A percentile compares a stretch with the other conserved stretches of the same genome.
Conservation (phyloP, 2,797 vertebrate genomes). For the Hypotaenidia philippensis region DNA sequence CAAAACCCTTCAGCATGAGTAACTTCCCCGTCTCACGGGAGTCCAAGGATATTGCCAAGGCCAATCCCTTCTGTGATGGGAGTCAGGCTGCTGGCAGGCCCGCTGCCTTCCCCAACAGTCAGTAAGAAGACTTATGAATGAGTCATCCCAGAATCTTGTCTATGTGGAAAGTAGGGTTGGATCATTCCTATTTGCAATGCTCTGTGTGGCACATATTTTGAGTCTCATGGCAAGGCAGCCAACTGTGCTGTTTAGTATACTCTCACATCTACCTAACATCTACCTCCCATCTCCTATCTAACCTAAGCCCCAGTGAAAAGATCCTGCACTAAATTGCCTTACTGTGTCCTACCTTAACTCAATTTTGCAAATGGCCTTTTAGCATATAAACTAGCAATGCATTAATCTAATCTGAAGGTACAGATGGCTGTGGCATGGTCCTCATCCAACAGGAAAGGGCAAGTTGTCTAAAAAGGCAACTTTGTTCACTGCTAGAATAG, state of each 20-base stretch:
- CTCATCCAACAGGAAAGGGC: constrained; percentile 4
- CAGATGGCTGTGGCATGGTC: background rate
- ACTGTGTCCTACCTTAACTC: background rate
- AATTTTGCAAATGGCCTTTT: constrained; percentile 11
- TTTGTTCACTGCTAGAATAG: background rate
- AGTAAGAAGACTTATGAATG: background rate
- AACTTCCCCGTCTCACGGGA: no score
- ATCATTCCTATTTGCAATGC: background rate
- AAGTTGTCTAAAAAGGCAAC: background rate
- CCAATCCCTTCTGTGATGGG: no score
- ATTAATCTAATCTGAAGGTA: background rate
- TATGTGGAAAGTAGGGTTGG: background rate
- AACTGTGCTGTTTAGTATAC: background rate
- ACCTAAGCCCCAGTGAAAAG: background rate
- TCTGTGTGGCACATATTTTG: background rate
- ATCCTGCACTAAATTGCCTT: background rate
- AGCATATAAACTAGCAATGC: background rate
- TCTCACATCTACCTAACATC: background rate
- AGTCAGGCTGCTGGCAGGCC: no score
- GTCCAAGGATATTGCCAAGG: no score
- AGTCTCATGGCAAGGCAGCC: background rate
- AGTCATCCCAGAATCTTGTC: background rate
- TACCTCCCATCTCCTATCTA: no score
- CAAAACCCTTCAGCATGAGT: no score
- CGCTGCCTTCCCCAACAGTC: no score